Conservation (phyloP, 2,113 vertebrate species). For the Gambusia holbrooki region DNA sequence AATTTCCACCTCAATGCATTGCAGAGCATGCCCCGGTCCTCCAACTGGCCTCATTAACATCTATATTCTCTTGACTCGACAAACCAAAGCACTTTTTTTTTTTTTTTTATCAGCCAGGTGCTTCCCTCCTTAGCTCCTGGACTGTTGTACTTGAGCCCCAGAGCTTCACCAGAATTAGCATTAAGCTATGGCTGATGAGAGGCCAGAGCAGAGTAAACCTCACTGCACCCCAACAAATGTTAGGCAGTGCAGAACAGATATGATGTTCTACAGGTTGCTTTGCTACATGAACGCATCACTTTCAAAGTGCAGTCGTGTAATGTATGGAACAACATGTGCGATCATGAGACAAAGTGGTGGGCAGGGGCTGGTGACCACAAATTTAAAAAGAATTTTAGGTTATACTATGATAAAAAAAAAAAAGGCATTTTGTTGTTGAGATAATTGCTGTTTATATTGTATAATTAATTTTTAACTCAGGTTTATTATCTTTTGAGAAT, state of each 20-base stretch:
- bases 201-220: conserved; percentile 38
- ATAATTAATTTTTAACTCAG: not conserved
- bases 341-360: not conserved
- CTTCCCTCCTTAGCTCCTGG: conserved; percentile 64
- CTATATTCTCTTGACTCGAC: conserved; percentile 66
- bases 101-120: conserved; percentile 69
- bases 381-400: too few species aligned
- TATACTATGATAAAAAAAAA: too few species aligned
- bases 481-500: not conserved
- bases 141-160: conserved; percentile 48
- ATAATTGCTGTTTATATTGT: not conserved
- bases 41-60: conserved; percentile 72
- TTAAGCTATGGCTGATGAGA: conserved; percentile 26
- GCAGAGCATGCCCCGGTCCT: conserved; percentile 55
- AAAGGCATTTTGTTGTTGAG: too few species aligned
- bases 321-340: not conserved
- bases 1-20: conserved; percentile 74
- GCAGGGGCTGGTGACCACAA: too few species aligned
- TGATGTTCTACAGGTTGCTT: conserved; percentile 29
- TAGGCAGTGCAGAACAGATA: conserved; percentile 18
- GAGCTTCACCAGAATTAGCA: conserved; percentile 48
- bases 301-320: not conserved
- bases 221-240: not conserved
- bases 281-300: not conserved
- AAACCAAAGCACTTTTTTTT: conserved; percentile 71